Conservation (phyloP, 2,113 vertebrate species). For the Apodemus speciosus region DNA sequence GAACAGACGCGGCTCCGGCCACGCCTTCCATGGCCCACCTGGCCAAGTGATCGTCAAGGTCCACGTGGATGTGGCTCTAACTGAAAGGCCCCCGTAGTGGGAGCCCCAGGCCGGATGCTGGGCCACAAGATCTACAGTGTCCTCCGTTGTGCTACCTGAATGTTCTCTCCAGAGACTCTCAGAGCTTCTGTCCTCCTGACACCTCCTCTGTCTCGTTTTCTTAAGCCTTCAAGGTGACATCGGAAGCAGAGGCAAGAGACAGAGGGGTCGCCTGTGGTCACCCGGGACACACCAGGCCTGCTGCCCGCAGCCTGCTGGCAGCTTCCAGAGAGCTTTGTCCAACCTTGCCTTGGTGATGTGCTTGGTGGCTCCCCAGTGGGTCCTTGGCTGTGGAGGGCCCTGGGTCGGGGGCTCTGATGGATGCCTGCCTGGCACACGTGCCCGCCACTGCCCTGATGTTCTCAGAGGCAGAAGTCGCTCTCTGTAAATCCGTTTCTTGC, state of each 20-base stretch:
- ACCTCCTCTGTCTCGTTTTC: accelerated
- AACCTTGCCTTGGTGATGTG: slow-evolving; percentile 45
- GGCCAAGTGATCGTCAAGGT: not conserved
- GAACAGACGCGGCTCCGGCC: not conserved
- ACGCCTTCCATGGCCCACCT: not conserved
- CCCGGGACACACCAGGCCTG: not conserved
- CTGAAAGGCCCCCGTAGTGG: not conserved
- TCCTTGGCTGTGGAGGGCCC: not conserved
- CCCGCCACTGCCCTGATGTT: not conserved
- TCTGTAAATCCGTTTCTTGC: not conserved
- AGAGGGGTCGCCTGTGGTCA: no score
- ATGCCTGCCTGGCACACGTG: accelerated
- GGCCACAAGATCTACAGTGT: no score
- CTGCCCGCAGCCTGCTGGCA: not conserved
- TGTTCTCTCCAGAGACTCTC: not conserved
- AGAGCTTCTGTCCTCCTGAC: not conserved
- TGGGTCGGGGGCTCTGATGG: not conserved
- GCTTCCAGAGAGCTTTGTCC: slow-evolving; percentile 76
- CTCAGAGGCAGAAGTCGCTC: not conserved
- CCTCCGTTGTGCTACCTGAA: not conserved
- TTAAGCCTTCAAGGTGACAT: not conserved
- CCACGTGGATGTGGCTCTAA: not conserved
- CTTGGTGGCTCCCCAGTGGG: not conserved
- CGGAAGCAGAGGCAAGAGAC: no score
- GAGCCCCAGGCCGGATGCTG: not conserved